These are phyloP conservation scores for Cyprinus carpio DNA, from an alignment of 2,113 vertebrate species.

Conservation along the genomic window DNA sequence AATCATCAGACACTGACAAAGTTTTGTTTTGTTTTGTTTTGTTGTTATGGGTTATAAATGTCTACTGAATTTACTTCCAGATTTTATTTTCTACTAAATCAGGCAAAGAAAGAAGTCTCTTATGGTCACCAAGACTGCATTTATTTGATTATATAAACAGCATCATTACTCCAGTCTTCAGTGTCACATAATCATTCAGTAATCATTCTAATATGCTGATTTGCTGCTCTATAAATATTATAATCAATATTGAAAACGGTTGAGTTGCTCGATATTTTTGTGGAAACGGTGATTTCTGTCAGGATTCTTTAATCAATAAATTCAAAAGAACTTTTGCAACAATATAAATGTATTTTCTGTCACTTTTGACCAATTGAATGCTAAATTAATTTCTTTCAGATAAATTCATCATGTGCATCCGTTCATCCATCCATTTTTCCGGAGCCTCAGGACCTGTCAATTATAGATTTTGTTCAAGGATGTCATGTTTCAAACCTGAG, in stretches of 20 bases:
- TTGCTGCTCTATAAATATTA: background rate
- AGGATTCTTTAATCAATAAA: too few species aligned
- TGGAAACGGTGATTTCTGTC: background rate
- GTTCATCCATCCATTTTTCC: background rate
- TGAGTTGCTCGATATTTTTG: background rate
- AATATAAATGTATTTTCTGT: background rate
- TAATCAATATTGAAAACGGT: background rate
- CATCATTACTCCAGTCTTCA: background rate
- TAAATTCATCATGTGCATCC: background rate
- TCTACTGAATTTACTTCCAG: background rate
- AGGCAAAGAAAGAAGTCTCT: background rate
- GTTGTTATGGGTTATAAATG: background rate
- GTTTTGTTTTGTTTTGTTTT: background rate
- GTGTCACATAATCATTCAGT: background rate
- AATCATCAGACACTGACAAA: background rate
- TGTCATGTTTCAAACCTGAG: background rate
- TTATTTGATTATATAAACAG: background rate
- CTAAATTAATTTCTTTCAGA: too few species aligned
- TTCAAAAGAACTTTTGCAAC: too few species aligned
- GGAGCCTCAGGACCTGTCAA: background rate
- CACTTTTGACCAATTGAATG: background rate
- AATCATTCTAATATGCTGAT: background rate
- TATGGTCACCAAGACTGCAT: background rate
- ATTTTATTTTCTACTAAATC: background rate
- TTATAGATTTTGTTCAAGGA: slow-evolving; percentile 21